Base-by-base conservation (phyloP, 2,797 vertebrate genomes). In the Esox lucius region DNA sequence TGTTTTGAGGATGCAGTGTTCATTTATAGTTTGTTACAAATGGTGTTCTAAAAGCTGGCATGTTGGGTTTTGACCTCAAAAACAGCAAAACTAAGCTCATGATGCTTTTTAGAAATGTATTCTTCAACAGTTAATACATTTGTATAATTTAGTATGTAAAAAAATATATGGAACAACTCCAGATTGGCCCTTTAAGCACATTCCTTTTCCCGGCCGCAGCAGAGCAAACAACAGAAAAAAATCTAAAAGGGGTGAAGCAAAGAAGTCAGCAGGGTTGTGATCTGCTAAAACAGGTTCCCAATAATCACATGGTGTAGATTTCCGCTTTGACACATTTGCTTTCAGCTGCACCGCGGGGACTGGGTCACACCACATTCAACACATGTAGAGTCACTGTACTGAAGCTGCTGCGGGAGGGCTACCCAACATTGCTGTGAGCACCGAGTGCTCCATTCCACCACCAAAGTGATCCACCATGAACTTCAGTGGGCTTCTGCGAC, bases 221-320 rank as follows among this genome's bases (percentile, higher is more conserved):
- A 78, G 53, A 33, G 26, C 69, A 78, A 59, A 76, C 81, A 56
- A 80, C 71, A 49, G 71, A 35, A 48, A 24, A 11, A 80, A 73
- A 79, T 77, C 85, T 80, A 82, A 67, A 82, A 71, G 80, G 33
- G 80, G 12, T 69, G 53, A 76, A 75, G 80, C 65, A 84, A 83
- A 87, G 67, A 87, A 72, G 66, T 80, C 66, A 8, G 76, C n/a
- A 72, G 70, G 28, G 70, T 26, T 81, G 86, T 76, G 90, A 90
- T 81, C 74, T 86, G 86, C 88, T 87, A 48, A 88, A 86, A 85
- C 86, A 88, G 83, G 81, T 93, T 89, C 88, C 85, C 94, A 94
- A 87, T 73, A 76, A 68, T 96, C 96, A 97, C 93, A 80, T 96
- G 96, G 88, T 64, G 12, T 72, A 78, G 80, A 91, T 92, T 94